Base-by-base conservation (phyloP, 2,113 vertebrate species). In the Sarotherodon lohbergeri region DNA sequence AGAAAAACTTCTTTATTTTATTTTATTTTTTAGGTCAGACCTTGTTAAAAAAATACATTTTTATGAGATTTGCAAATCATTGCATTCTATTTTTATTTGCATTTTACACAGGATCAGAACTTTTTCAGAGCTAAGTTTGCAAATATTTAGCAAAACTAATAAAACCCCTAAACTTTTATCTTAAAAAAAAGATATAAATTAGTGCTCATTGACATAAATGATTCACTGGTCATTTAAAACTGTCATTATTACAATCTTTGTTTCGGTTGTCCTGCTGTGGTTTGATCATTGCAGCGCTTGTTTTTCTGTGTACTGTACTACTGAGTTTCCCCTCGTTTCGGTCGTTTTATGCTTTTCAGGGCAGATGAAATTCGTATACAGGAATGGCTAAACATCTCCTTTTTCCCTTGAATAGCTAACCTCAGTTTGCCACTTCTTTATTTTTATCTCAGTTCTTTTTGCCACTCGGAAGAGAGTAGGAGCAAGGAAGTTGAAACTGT, bases 401-500 rank as follows among this genome's bases (percentile, higher is more conserved):
- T 27, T 63, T 85, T 22, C 14, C 34, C 19, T 81, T 68, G 34
- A 34, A 91, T 85, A 82, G 88, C 48, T 83, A 83, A 87, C 86
- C 80, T 89, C 83, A 54, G 63, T 88, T 90, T 79, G 68, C 78
- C 61, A 73, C 61, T 80, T 92, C 68, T 71, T 50, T 91, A 76
- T 88, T 86, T 93, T 89, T 87, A 84, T 87, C 79, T 88, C 66
- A 17, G 57, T 83, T 91, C 80, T 84, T 81, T 80, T 79, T 41
- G 82, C 85, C 81, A 87, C 87, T 90, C 80, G 29, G 80, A 81
- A 79, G 83, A 86, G 86, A 87, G 88, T 32, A 4, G 61, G 86
- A 82, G 85, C 82, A 4, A 59, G 61, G 88, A 93, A 95, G 91
- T 89, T 56, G 46, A 84, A 91, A 82, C 85, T 83, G 86, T 92